Evolutionary conservation across 2,797 vertebrate genomes (phyloP), one percentile per base, ranked within the genome.

Genomic region (Heliangelus exortis): DNA sequence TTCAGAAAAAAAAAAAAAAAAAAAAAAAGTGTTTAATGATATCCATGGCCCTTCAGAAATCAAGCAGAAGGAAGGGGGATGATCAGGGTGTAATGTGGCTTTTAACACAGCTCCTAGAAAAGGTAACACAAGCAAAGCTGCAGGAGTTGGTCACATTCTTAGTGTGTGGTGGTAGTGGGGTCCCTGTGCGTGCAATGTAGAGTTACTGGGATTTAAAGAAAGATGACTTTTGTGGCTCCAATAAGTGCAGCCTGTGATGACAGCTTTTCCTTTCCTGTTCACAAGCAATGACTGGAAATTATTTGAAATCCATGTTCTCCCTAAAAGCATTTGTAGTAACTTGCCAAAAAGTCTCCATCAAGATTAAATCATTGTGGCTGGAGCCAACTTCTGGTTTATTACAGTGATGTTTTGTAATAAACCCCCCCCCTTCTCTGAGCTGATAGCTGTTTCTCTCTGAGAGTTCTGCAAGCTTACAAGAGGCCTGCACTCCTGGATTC

Each of bases 271-370:
- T 74, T 84, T 93, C 67, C 61, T 47, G 41, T 63, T 89, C 82
- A 85, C 29, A 84, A 76, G 68, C 16, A 41, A 8, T 54, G 41
- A 72, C 61, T 77, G 61, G 41, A 74, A 80, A 77, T 58, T 1
- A 89, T 39, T 62, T 75, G 51, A 89, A 89, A 83, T 91, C 50
- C 23, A 26, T 10, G 7, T 73, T 91, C 31, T 82, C 39, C 53
- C 72, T 91, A 92, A 92, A 90, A 92, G 81, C 77, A 59, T 90
- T 84, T 66, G 25, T 76, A 90, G 22, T 66, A 59, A 79, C 67
- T 89, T 92, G 51, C 87, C 67, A 68, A 73, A 72, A 58, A 43
- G 28, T 57, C 63, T 82, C 74, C 84, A 84, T 73, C 29, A 28
- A 69, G 63, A 84, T 51, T 14, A 93, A 94, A 51, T 62, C 33